Evolutionary conservation across 2,113 vertebrate genomes (phyloP).

Genomic region (Cephalopterus ornatus): DNA sequence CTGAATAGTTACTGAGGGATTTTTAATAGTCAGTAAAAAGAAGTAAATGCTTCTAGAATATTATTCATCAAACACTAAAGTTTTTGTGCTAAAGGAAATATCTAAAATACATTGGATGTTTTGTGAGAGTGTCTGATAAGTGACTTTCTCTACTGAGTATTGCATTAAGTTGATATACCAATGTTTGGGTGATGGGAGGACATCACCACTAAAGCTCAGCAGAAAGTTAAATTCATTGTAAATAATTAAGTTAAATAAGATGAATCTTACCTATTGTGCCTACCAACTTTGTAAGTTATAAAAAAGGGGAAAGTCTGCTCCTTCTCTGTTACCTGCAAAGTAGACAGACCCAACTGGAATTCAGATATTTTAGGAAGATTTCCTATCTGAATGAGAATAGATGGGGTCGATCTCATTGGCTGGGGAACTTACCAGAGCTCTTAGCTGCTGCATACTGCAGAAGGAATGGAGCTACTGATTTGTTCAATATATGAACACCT

Average conservation of each 20-base stretch:
- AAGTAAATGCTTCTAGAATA: background rate
- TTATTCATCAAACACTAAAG: background rate
- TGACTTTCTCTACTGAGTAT: background rate
- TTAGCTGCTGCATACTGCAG: background rate
- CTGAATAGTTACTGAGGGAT: background rate
- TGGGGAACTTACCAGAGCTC: background rate
- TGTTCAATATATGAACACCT: background rate
- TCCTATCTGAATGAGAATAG: background rate
- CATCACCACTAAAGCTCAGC: background rate
- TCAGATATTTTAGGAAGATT: background rate
- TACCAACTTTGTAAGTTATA: background rate
- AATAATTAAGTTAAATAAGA: background rate
- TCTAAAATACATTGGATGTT: background rate
- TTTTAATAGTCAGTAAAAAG: background rate
- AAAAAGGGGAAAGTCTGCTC: background rate
- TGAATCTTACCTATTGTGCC: background rate
- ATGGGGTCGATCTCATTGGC: rapidly evolving
- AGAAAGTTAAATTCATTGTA: background rate
- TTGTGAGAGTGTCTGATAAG: background rate
- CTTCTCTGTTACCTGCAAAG: background rate
- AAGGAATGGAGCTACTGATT: background rate
- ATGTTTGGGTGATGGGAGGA: background rate
- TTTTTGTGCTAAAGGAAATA: background rate
- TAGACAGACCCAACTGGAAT: background rate
- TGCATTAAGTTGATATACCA: background rate